phyloP scores from a whole-genome alignment of 1,140 invertebrate genomes.

The Papilio glaucus region DNA sequence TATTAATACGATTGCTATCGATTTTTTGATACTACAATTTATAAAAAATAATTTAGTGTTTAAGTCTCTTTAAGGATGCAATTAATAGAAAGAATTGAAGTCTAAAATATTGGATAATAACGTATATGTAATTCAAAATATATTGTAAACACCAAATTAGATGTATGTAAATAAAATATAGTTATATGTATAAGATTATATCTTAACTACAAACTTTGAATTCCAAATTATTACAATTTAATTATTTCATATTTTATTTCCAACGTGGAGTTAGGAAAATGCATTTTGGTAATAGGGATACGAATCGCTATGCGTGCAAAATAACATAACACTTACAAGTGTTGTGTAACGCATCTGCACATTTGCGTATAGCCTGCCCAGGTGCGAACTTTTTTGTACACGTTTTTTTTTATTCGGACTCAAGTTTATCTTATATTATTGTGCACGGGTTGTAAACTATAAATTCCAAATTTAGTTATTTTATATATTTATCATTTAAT shows the following conservation, averaged over 20 bases:
- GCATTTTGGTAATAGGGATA: too few species aligned
- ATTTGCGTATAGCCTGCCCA: too few species aligned
- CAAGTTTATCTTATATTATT: neutral
- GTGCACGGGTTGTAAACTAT: neutral
- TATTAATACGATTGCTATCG: neutral
- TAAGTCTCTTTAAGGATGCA: neutral
- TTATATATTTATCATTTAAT: neutral
- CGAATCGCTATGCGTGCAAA: too few species aligned
- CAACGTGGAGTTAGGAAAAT: neutral
- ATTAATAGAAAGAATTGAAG: neutral
- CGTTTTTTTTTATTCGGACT: neutral
- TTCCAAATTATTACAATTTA: neutral
- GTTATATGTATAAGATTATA: neutral
- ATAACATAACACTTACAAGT: too few species aligned
- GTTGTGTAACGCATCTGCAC: too few species aligned
- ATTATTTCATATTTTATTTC: neutral
- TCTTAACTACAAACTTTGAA: neutral
- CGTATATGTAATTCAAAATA: neutral
- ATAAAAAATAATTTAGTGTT: constrained; percentile 15
- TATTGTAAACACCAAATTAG: neutral
- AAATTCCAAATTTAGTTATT: constrained; percentile 1
- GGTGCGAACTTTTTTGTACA: neutral
- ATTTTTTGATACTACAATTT: constrained; percentile 12
- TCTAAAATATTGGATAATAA: neutral
- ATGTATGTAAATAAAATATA: neutral